phyloP scores from a whole-genome alignment of 1,140 invertebrate species.

The Zaprionus vittiger region DNA sequence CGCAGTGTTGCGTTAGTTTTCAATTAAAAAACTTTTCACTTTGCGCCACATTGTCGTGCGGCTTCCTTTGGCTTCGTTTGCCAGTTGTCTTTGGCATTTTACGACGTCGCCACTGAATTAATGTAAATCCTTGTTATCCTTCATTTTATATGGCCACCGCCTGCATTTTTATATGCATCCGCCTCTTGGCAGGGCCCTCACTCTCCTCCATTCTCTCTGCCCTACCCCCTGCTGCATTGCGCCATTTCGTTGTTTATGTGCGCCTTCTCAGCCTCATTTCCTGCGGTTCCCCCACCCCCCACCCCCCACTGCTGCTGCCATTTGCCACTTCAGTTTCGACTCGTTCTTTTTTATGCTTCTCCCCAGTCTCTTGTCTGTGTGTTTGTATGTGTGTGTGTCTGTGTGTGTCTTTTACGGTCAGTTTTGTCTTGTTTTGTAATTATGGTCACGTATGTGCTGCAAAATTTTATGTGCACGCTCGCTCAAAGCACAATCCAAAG shows the following conservation, averaged over 20 bases:
- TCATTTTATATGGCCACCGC: slow-evolving; percentile 56
- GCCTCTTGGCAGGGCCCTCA: background rate
- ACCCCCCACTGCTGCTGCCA: background rate
- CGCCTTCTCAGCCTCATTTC: slow-evolving; percentile 23
- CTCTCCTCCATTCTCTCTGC: background rate
- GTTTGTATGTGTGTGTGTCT: slow-evolving; percentile 14
- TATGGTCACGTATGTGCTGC: slow-evolving; percentile 60
- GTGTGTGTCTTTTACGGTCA: slow-evolving; percentile 44
- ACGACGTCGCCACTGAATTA: slow-evolving; percentile 52
- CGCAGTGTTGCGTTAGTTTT: slow-evolving; percentile 34
- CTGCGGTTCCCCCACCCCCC: background rate
- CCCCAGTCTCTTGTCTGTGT: background rate
- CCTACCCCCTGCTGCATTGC: slow-evolving; percentile 37
- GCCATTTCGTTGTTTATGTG: slow-evolving; percentile 38
- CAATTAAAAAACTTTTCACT: slow-evolving; percentile 56
- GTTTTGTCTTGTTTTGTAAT: slow-evolving; percentile 53
- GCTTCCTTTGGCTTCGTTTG: background rate
- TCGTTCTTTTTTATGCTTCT: slow-evolving; percentile 37
- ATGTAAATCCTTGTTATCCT: slow-evolving; percentile 63
- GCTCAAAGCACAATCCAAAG: slow-evolving; percentile 8
- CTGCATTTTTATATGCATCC: slow-evolving; percentile 49
- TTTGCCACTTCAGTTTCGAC: slow-evolving; percentile 46
- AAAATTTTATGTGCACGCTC: slow-evolving; percentile 49
- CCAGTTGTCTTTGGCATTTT: slow-evolving; percentile 32
- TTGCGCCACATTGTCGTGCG: slow-evolving; percentile 31